Conservation (phyloP, 2,888 invertebrate species). For the Yponomeuta sedellus region DNA sequence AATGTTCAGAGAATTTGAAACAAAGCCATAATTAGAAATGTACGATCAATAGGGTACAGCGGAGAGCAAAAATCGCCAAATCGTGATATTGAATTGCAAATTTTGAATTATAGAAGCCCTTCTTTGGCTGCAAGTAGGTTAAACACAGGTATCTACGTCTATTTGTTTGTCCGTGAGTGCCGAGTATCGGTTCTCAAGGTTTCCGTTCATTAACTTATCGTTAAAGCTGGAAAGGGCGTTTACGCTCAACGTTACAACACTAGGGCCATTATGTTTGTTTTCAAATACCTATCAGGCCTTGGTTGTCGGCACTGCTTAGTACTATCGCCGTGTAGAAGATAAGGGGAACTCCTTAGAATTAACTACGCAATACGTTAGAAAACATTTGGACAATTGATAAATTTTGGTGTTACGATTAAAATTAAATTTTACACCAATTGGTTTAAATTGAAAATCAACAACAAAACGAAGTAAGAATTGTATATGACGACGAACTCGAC, state of each 20-base stretch:
- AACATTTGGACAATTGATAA: not conserved
- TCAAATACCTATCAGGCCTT: slow-evolving; percentile 8
- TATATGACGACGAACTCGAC: not conserved
- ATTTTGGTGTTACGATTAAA: not conserved
- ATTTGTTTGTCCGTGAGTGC: slow-evolving; percentile 22
- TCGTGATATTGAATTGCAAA: slow-evolving; percentile 1
- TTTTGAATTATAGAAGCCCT: not conserved
- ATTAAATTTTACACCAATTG: no score
- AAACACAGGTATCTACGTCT: not conserved
- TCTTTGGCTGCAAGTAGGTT: not conserved
- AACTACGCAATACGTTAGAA: not conserved
- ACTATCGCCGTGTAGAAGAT: not conserved
- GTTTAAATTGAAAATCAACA: not conserved
- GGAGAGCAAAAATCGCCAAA: not conserved
- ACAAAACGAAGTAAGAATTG: not conserved
- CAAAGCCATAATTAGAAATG: not conserved
- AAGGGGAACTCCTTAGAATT: not conserved
- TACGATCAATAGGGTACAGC: slow-evolving; percentile 21
- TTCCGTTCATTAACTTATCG: slow-evolving; percentile 24
- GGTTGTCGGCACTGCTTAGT: not conserved
- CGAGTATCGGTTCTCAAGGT: slow-evolving; percentile 24
- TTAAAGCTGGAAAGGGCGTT: slow-evolving; percentile 20
- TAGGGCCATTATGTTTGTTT: slow-evolving; percentile 17
- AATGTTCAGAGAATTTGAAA: no score
- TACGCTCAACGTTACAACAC: slow-evolving; percentile 13